Evolutionary conservation across 2,888 invertebrate species (phyloP), one percentile per base, ranked within the genome.

Genomic region (Parnassius smintheus): DNA sequence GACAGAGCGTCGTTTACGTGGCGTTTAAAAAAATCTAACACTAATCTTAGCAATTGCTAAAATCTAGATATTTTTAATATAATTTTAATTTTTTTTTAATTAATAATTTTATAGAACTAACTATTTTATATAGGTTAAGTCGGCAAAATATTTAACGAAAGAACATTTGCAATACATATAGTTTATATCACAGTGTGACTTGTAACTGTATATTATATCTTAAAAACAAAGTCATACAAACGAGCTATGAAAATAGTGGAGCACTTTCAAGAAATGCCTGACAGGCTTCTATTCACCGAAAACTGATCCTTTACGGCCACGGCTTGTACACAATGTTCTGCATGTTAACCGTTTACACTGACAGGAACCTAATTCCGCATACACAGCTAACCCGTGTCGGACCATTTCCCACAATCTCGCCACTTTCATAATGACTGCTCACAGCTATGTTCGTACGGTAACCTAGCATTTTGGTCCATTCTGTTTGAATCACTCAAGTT

Each of bases 391-490:
- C 11, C 52, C 44, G 58, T 52, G 45, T 59, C 51, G 52, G 35
- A 44, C 12, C 50, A 41, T 59, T 52, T 25, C 13, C 52, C 52
- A 59, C 59, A 58, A 58, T 51, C 58, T 44, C 46, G 48, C 35
- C 44, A 12, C 51, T 51, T 44, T 12, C 22, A 59, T 46, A 45
- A 59, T 52, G 59, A 46, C 59, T 13, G 51, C 42, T 58, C 22
- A 52, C 44, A 12, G 13, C 12, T 18, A 45, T 46, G 12, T 35
- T 18, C 12, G 11, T 9, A 35, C 4, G 51, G 44, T 46, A 25
- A 59, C 59, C 35, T 18, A 52, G 35, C 52, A 58, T 44, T 13
- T 52, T 45, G 53, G 52, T 45, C 25, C 25, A 22, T 45, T 52
- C 25, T 51, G 22, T 35, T 35, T 35, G 35, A 2, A 35, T 35